Base-by-base conservation (phyloP, 2,888 invertebrate species). In the Ellobium chinense region DNA sequence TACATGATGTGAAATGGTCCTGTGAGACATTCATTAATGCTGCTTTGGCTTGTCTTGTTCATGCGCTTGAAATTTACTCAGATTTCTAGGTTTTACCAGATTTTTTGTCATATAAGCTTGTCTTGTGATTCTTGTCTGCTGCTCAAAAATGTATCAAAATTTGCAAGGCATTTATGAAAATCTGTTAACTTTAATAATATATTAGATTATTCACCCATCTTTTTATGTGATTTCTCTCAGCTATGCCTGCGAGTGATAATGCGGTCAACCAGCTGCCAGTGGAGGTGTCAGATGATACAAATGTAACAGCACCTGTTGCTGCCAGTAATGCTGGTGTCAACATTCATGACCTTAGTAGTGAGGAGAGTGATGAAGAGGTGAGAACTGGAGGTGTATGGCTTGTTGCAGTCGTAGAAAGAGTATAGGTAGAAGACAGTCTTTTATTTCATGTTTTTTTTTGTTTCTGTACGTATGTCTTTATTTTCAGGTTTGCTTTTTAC, bases 201-300 rank as follows among this genome's bases (percentile, higher is more conserved):
- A n/a, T n/a, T n/a, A n/a, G n/a, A n/a, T n/a, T n/a, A n/a, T n/a
- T n/a, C n/a, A n/a, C n/a, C n/a, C n/a, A n/a, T n/a, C n/a, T n/a
- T n/a, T n/a, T n/a, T n/a, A n/a, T n/a, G n/a, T n/a, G n/a, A n/a
- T n/a, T n/a, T n/a, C 37, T 37, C 7, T 21, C 56, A 78, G 72
- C 72, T n/a, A 78, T 78, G 72, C 70, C 72, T 34, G 70, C 78
- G 14, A 62, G 63, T 65, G 70, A 78, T 63, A 75, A 65, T 34
- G 31, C 75, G 9, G 62, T 75, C 37, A 70, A 54, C 24, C 78
- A 54, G 54, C n/a, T 69, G 39, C 63, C 63, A 14, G 29, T 36
- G 18, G 69, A 78, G 31, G 56, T 36, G 18, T 29, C 58, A 7
- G 76, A 76, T 5, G 68, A 63, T 9, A 37, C 68, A 21, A 37